Percentiles rank a stretch among this genome's conserved stretches.
Conservation (phyloP, 1,140 invertebrate genomes). For the Pachyrhynchus sulphureomaculatus region DNA sequence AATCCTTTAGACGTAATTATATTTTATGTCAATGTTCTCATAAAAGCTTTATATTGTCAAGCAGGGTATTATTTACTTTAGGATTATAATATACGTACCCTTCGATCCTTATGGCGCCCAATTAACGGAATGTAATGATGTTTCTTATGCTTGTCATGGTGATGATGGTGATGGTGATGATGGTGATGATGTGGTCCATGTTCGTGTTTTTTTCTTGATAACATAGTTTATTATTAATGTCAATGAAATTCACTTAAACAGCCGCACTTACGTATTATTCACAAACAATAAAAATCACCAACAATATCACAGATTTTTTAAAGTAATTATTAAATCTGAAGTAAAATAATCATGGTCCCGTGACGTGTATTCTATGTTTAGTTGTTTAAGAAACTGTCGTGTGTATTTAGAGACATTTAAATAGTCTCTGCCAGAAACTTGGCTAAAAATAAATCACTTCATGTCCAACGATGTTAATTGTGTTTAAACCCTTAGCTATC, state of each 20-base stretch:
- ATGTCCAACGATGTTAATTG: conserved; percentile 10
- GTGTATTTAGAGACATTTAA: conserved; percentile 22
- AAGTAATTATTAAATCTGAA: conserved; percentile 2
- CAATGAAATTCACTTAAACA: too few relatives aligned
- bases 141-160: conserved; percentile 32
- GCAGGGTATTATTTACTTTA: too few relatives aligned
- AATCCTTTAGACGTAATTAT: not conserved
- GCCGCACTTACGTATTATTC: too few relatives aligned
- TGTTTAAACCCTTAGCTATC: conserved; percentile 10
- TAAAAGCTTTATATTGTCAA: too few relatives aligned
- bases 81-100: too few relatives aligned
- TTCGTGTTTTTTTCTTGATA: conserved; percentile 30
- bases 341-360: conserved; percentile 14
- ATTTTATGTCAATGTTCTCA: not conserved
- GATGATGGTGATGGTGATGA: conserved; percentile 29
- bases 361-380: conserved; percentile 26
- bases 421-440: conserved; percentile 25
- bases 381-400: conserved; percentile 31
- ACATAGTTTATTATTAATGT: too few relatives aligned
- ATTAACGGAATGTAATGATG: conserved; percentile 41
- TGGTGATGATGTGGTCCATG: conserved; percentile 34
- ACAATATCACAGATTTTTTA: conserved; percentile 5
- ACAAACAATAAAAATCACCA: not conserved
- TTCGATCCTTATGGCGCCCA: conserved; percentile 31
- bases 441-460: conserved; percentile 26